Percentiles rank a stretch among this genome's conserved stretches.
Conservation (phyloP, 92 coral and sea anemone species). For the Zoanthus solanderi region DNA sequence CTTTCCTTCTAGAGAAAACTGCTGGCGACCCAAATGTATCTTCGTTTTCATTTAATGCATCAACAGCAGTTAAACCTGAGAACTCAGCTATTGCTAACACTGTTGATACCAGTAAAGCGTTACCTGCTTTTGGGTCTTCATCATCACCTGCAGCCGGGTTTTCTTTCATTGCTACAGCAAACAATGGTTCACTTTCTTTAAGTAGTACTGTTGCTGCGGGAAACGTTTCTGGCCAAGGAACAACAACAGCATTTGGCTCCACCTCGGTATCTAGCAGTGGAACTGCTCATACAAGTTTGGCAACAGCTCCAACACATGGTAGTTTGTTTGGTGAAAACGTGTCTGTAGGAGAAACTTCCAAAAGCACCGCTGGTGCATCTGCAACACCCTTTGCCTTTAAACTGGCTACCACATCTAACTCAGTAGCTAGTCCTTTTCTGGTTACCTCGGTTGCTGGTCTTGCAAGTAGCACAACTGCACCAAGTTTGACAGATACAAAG, state of each 20-base stretch:
- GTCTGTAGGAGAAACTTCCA: neutral
- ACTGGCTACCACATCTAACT: neutral
- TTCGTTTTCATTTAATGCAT: slow-evolving; percentile 25
- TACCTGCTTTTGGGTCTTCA: neutral
- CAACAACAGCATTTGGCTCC: slow-evolving; percentile 20
- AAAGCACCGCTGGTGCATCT: slow-evolving; percentile 4
- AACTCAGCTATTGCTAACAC: neutral
- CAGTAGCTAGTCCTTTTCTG: slow-evolving; percentile 22
- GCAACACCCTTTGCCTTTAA: slow-evolving; percentile 21
- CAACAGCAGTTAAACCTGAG: slow-evolving; percentile 5
- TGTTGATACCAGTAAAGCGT: slow-evolving; percentile 25
- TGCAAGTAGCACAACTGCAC: neutral
- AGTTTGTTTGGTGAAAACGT: slow-evolving; percentile 9
- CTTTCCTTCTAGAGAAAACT: neutral
- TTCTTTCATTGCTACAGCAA: slow-evolving; percentile 1
- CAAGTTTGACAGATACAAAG: slow-evolving; percentile 29
- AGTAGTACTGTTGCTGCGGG: neutral
- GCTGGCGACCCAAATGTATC: slow-evolving; percentile 1
- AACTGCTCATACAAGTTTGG: neutral
- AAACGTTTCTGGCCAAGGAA: neutral
- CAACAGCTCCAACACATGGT: neutral
- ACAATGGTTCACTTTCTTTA: neutral
- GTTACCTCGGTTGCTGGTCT: neutral
- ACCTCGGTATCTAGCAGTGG: slow-evolving; percentile 13
- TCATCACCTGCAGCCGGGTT: slow-evolving; percentile 9